Conservation (phyloP, 2,113 vertebrate species). For the Menidia beryllina region DNA sequence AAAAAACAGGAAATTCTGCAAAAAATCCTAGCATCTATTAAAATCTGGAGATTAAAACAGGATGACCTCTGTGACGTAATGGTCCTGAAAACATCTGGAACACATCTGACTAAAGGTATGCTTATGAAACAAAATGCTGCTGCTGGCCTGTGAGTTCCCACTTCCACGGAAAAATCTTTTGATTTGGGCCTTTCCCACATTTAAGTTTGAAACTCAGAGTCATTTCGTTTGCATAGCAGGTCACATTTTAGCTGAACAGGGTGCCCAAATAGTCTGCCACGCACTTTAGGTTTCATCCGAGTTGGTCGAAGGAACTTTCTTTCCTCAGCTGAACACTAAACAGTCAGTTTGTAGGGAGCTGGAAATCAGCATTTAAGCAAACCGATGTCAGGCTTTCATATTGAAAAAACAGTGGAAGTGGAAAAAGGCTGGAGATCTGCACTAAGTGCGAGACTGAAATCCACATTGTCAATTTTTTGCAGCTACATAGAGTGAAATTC, state of each 20-base stretch:
- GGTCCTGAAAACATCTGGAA: not conserved
- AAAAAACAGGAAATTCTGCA: not conserved
- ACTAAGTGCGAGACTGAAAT: not conserved
- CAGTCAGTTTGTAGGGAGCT: no score
- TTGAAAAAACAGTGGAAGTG: no score
- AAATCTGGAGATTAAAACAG: not conserved
- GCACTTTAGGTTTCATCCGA: not conserved
- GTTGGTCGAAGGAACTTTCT: not conserved
- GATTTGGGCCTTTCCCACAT: no score
- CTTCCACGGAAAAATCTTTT: no score
- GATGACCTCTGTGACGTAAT: not conserved
- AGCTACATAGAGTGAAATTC: constrained; percentile 6
- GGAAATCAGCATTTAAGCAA: no score
- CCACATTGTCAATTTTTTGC: constrained; percentile 24
- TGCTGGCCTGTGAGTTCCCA: not conserved
- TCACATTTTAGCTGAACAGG: not conserved
- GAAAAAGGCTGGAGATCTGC: not conserved
- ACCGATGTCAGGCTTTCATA: no score
- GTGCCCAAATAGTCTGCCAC: not conserved
- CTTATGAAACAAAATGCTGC: not conserved
- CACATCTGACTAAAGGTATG: not conserved
- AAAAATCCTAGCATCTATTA: not conserved
- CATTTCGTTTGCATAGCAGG: no score
- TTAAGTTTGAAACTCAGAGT: no score
- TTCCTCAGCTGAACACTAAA: not conserved